Evolutionary conservation across 2,888 invertebrate genomes (phyloP), one percentile per base, ranked within the genome.

Genomic region (Hedya salicella): DNA sequence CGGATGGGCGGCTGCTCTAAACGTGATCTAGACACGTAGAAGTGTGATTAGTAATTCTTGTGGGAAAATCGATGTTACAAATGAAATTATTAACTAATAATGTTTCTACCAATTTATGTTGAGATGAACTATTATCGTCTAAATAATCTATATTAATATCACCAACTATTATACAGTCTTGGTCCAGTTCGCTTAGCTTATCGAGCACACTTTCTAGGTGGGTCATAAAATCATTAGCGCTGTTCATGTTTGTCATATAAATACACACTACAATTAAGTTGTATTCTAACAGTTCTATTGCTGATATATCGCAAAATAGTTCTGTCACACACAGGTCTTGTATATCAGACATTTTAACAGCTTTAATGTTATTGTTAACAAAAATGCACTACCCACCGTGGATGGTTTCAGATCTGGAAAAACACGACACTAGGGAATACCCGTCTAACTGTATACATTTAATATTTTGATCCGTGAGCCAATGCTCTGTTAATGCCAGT

Each of bases 401-500:
- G 2, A 9, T 4, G 8, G 17, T 30, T 2, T 46, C 5, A 11
- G 9, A 19, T 46, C 57, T 46, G 32, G 46, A 57, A 11, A 46
- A 57, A 32, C 17, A 17, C 8, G 57, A 57, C 9, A 46, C 9
- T 13, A 57, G 25, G 2, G 5, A 13, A 46, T 17, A 57, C 9
- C 19, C 32, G 3, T 46, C 19, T n/a, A 57, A 17, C 13, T 46
- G 39, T 8, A 60, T 39, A 49, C 60, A 60, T 21, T 13, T 14
- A 5, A 60, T 25, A 25, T 60, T 60, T 4, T 49, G 32, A 0
- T 49, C 49, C 4, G 60, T 36, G 3, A 60, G 30, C 60, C 60
- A 60, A 40, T 60, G 60, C 21, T 60, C 60, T 6, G 60, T 60
- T 13, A 60, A 2, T 2, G 48, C 60, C 3, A 60, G 49, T 9